Evolutionary conservation across 2,797 vertebrate genomes (phyloP).

Genomic region (Varecia variegata): DNA sequence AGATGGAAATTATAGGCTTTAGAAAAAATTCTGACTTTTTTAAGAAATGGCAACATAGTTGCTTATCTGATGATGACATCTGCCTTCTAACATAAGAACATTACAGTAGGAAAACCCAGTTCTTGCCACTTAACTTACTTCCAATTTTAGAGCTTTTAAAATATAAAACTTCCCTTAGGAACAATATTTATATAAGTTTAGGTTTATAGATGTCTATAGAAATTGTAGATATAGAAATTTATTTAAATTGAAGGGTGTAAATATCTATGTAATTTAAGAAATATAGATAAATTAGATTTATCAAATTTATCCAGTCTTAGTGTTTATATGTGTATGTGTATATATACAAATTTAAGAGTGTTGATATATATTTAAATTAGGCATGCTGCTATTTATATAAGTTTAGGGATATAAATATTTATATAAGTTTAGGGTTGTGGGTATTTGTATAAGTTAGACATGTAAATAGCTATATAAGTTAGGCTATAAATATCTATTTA

Average conservation of each 20-base stretch:
- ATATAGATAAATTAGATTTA: not conserved
- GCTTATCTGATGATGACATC: not conserved
- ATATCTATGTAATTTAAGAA: not conserved
- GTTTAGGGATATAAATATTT: not conserved
- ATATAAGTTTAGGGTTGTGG: not conserved
- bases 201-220: not conserved
- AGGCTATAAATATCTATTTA: not conserved
- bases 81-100: not conserved
- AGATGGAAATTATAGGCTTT: conserved; percentile 32
- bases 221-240: not conserved
- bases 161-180: not conserved
- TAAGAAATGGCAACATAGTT: not conserved
- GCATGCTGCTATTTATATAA: not conserved
- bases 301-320: too few species aligned
- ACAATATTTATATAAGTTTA: not conserved
- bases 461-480: not conserved
- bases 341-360: not conserved
- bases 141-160: not conserved
- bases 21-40: not conserved
- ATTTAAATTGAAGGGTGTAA: not conserved
- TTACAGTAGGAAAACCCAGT: not conserved
- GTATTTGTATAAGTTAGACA: not conserved
- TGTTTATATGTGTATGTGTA: not conserved
- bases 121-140: not conserved
- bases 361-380: not conserved